Evolutionary conservation across 2,888 invertebrate genomes (phyloP).

Genomic region (Pinctada fucata): DNA sequence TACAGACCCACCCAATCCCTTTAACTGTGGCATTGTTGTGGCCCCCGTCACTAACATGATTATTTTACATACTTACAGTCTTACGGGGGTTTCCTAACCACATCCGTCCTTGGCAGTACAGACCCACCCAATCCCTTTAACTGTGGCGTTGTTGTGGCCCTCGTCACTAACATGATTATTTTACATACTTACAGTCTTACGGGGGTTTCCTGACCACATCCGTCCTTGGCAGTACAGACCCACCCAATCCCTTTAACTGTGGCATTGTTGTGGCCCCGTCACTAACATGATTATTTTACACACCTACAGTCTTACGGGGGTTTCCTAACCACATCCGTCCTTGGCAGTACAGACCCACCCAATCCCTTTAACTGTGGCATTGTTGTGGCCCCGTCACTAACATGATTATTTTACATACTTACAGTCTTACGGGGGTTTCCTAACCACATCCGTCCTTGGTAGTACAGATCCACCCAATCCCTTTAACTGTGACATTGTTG

Average conservation of each 20-base stretch:
- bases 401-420: conserved; percentile 12
- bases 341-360: too few species aligned
- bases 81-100: too few species aligned
- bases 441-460: conserved; percentile 90
- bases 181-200: conserved; percentile 82
- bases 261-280: conserved; percentile 96
- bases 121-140: too few species aligned
- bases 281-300: too few species aligned
- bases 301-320: too few species aligned
- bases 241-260: conserved; percentile 86
- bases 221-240: conserved; percentile 85
- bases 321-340: too few species aligned
- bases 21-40: too few species aligned
- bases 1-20: too few species aligned
- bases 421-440: conserved; percentile 94
- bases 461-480: conserved; percentile 80
- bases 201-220: conserved; percentile 95
- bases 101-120: too few species aligned
- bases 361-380: too few species aligned
- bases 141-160: not conserved
- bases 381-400: not conserved
- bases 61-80: too few species aligned
- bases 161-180: not conserved
- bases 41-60: too few species aligned
- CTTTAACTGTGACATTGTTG: conserved; percentile 95